phyloP scores from a whole-genome alignment of 2,113 vertebrate species.

The Psephotus haematonotus region DNA sequence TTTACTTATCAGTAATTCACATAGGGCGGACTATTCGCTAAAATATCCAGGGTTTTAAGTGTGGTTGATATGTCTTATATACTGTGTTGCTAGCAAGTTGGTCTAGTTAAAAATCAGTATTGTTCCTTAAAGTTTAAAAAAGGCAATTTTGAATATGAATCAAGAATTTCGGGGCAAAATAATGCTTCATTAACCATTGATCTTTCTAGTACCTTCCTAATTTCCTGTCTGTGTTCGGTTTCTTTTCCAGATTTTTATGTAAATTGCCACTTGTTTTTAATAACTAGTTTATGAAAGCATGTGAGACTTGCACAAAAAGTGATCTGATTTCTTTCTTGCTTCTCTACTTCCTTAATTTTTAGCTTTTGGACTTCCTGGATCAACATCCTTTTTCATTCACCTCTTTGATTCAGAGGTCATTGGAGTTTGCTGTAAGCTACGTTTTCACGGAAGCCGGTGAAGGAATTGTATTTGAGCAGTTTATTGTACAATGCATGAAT shows the following conservation, averaged over 20 bases:
- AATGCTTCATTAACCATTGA: not conserved
- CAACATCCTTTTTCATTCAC: slow-evolving; percentile 92
- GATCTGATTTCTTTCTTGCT: not conserved
- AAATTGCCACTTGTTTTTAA: not conserved
- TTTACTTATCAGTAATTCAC: not conserved
- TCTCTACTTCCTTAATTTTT: not conserved
- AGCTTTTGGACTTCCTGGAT: slow-evolving; percentile 97
- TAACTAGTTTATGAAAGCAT: not conserved
- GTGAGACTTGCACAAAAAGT: not conserved
- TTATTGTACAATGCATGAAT: slow-evolving; percentile 98
- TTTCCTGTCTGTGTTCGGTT: not conserved
- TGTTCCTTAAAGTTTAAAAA: not conserved
- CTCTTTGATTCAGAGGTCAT: slow-evolving; percentile 88
- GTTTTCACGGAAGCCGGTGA: slow-evolving; percentile 94
- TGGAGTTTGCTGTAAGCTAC: slow-evolving; percentile 95
- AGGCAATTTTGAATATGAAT: not conserved
- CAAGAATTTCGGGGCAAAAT: not conserved
- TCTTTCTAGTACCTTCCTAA: not conserved
- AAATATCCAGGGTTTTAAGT: not conserved
- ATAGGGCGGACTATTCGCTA: not conserved
- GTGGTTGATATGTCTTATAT: not conserved
- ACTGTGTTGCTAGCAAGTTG: not conserved
- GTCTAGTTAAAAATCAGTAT: not conserved
- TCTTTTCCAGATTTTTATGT: not conserved
- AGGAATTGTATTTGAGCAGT: slow-evolving; percentile 91